These are phyloP conservation scores for Thunnus maccoyii DNA, from an alignment of 2,113 vertebrate species.

Conservation along the genomic window DNA sequence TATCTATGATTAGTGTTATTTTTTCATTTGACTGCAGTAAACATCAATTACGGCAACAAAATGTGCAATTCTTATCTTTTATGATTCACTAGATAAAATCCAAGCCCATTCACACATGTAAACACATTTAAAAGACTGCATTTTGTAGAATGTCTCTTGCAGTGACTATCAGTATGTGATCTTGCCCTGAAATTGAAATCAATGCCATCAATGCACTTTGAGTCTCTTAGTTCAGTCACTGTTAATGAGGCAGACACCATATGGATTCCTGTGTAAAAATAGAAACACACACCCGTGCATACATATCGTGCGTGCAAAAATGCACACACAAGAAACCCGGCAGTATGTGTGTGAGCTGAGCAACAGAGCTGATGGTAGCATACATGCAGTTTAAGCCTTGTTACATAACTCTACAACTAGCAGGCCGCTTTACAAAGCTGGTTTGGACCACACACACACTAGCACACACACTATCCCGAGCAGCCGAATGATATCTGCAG, in stretches of 20 bases:
- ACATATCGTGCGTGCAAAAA: conserved; percentile 7
- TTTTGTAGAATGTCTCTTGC: neutral
- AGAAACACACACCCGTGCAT: neutral
- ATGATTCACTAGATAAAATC: too few relatives aligned
- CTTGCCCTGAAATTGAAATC: conserved; percentile 19
- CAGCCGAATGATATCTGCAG: conserved; percentile 29
- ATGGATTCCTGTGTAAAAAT: conserved; percentile 47
- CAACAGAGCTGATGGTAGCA: conserved; percentile 56
- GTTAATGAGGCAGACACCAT: conserved; percentile 33
- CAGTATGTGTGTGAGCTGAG: conserved; percentile 15
- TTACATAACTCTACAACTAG: conserved; percentile 73
- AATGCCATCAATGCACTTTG: conserved; percentile 11
- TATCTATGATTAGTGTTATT: neutral
- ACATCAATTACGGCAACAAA: neutral
- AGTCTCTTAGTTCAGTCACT: conserved; percentile 15
- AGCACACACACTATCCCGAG: conserved; percentile 9
- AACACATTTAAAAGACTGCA: neutral
- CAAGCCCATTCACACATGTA: too few relatives aligned
- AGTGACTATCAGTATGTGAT: neutral
- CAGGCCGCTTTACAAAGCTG: conserved; percentile 33
- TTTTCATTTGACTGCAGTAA: neutral
- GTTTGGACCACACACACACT: conserved; percentile 30
- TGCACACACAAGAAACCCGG: conserved; percentile 24
- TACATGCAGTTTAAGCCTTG: conserved; percentile 58
- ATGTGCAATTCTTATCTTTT: neutral